These are phyloP conservation scores for Vireo griseus DNA, from an alignment of 2,797 vertebrate species.

Conservation along the genomic window DNA sequence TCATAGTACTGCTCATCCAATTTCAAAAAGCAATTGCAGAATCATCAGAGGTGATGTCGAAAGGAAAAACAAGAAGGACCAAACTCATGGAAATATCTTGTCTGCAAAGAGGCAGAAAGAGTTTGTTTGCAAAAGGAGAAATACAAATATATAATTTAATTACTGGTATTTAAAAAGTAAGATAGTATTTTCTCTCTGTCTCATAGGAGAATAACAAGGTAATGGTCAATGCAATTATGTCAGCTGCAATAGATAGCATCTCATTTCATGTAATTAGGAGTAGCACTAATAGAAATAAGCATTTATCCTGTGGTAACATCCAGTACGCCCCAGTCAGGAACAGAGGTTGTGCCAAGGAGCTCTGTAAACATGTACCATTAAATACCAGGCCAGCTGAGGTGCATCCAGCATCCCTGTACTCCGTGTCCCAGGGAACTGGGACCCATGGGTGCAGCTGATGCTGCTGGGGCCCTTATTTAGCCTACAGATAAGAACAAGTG, in stretches of 20 bases:
- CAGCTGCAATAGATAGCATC: conserved; percentile 5
- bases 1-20: neutral
- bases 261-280: conserved; percentile 37
- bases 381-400: neutral
- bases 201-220: conserved; percentile 48
- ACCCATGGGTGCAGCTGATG: neutral
- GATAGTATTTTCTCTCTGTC: conserved; percentile 23
- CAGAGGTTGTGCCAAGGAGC: neutral
- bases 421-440: neutral
- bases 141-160: conserved; percentile 13
- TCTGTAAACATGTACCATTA: neutral
- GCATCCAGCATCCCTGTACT: neutral
- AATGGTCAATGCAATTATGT: conserved; percentile 48
- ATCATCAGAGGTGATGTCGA: neutral
- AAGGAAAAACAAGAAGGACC: neutral
- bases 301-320: neutral
- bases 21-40: neutral
- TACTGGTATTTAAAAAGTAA: conserved; percentile 40
- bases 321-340: neutral
- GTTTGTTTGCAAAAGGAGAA: conserved; percentile 1
- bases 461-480: neutral
- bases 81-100: neutral
- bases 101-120: neutral
- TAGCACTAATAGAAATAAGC: conserved; percentile 40
- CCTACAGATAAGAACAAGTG: neutral